These are phyloP conservation scores for Anomalospiza imberbis DNA, from an alignment of 2,797 vertebrate species.

Conservation along the genomic window DNA sequence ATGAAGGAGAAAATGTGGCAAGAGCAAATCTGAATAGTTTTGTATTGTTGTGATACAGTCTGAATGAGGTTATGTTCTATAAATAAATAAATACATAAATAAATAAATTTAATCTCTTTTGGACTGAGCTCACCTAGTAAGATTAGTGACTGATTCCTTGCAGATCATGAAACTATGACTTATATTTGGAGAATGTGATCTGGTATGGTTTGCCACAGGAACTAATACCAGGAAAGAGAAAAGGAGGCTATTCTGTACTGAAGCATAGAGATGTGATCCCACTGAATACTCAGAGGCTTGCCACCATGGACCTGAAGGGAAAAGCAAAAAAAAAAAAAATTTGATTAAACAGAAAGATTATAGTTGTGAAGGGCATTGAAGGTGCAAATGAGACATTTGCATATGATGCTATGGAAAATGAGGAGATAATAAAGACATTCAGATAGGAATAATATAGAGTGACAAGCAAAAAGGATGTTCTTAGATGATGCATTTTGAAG, in stretches of 20 bases:
- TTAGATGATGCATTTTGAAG: slow-evolving; percentile 37
- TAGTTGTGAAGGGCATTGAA: slow-evolving; percentile 19
- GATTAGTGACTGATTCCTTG: neutral
- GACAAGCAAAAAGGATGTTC: slow-evolving; percentile 45
- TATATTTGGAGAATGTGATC: neutral
- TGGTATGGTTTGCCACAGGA: neutral
- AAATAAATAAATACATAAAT: neutral
- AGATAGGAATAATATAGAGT: slow-evolving; percentile 31
- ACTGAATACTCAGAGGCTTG: neutral
- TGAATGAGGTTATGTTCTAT: neutral
- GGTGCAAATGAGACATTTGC: neutral
- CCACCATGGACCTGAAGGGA: neutral
- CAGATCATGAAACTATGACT: neutral
- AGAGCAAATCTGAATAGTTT: neutral
- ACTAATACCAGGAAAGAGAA: neutral
- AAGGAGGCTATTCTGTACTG: neutral
- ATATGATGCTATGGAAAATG: slow-evolving; percentile 31
- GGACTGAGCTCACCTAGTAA: neutral
- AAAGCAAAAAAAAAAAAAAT: slow-evolving; percentile 8
- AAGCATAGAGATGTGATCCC: neutral
- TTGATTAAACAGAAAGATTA: slow-evolving; percentile 1
- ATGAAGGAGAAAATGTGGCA: neutral
- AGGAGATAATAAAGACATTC: slow-evolving; percentile 47
- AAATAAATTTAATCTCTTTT: neutral
- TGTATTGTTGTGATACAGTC: neutral